phyloP scores from a whole-genome alignment of 2,888 invertebrate genomes.

The Seira ritae region DNA sequence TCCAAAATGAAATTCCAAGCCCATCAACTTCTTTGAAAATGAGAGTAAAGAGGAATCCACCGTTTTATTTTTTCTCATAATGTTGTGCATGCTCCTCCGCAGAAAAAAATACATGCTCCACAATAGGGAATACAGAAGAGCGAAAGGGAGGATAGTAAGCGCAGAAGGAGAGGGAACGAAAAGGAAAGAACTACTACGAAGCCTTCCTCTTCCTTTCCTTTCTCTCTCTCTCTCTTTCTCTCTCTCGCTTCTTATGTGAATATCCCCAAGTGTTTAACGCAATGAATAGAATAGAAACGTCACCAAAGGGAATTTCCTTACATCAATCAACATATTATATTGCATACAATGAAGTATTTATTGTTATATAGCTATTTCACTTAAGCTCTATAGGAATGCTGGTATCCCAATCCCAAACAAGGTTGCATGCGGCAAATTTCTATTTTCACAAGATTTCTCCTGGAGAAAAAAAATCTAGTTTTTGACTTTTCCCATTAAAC shows the following conservation, averaged over 20 bases:
- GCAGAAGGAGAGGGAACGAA: neutral
- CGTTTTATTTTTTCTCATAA: conserved; percentile 12
- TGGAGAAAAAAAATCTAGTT: too few species aligned
- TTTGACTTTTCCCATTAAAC: too few species aligned
- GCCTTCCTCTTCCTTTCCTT: conserved; percentile 36
- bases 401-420: neutral
- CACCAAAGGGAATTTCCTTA: conserved; percentile 65
- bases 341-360: conserved; percentile 13
- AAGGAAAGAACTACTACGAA: neutral
- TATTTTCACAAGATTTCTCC: neutral
- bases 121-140: too few species aligned
- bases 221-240: conserved; percentile 6
- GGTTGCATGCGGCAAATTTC: neutral
- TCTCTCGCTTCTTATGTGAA: conserved; percentile 36
- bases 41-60: conserved; percentile 62
- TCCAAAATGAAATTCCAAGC: conserved; percentile 68
- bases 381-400: conserved; percentile 2
- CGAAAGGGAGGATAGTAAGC: too few species aligned
- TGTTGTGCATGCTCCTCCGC: neutral
- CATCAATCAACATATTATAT: conserved; percentile 65
- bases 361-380: conserved; percentile 16
- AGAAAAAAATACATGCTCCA: neutral
- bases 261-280: conserved; percentile 65
- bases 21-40: conserved; percentile 68
- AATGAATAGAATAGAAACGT: conserved; percentile 67